Evolutionary conservation across 2,888 invertebrate species (phyloP), one percentile per base, ranked within the genome.

Genomic region (Cartodere bifasciata): DNA sequence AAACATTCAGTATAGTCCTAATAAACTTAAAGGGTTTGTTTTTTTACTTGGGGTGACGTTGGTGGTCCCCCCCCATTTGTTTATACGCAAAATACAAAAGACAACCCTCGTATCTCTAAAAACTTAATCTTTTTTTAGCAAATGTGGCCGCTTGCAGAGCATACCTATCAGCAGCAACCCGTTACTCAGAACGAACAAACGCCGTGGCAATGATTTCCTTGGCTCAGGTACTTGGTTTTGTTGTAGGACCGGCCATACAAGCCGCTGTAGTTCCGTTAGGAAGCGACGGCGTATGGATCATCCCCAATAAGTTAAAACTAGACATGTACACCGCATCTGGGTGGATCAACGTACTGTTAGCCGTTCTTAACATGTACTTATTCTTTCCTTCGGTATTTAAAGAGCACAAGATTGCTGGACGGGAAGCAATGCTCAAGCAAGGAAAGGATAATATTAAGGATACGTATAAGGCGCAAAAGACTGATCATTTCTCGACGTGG

Each of bases 311-410:
- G 23, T 52, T 83, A 24, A 69, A 74, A 25, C 61, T 87, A 24
- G 81, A 87, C 58, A 87, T 88, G 87, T 88, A 81, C 62, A 86
- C 87, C 1, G 82, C 84, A 6, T 70, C 81, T 3, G 86, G 84
- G 4, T 86, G 86, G 86, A 74, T 84, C 46, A 86, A 86, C 56
- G 83, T 80, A 2, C 39, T 77, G 13, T 65, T 87, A 48, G 80
- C 83, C 9, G 45, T 79, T 4, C 35, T 76, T 24, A 87, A 86
- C 61, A 68, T 85, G 34, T 46, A 70, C 31, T 64, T 85, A 37
- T 82, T 85, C 50, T 60, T 84, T 48, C 87, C 87, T 1, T 68
- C 67, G 42, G 64, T 74, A 43, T 87, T 87, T 52, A 70, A 71
- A 46, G 85, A 87, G 53, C 68, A 70, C 40, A 73, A 75, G 50